Base-by-base conservation (phyloP, 2,797 vertebrate genomes). In the Peromyscus melanophrys region DNA sequence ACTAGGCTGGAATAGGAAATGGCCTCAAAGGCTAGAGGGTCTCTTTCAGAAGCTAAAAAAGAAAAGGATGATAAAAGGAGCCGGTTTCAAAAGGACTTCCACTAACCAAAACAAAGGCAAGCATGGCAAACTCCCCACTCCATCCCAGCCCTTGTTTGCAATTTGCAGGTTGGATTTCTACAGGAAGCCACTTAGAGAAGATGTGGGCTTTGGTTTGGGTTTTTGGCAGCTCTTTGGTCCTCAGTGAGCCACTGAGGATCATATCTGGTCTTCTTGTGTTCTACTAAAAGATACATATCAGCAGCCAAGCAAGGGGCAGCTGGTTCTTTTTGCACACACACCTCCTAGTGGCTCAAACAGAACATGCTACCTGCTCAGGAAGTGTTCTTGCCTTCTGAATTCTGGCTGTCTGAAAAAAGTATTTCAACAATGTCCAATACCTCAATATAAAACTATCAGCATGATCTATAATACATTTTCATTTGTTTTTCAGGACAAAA, bases 41-140 rank as follows among this genome's bases (percentile, higher is more conserved):
- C 94, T 97, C 82, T 95, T 96, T 86, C 61, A 90, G 94, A 88
- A 92, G 90, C 57, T 85, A 46, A 37, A 46, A 96, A 71, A 91
- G 90, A 65, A 95, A 96, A 78, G 16, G 55, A 91, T 76, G 69
- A 92, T 43, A 91, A 97, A 95, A 95, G 21, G 23, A 93, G 57
- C 16, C 29, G 37, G 34, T 87, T 94, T 92, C 67, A 55, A 40
- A 65, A 89, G 61, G 46, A 52, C 59, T 77, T 73, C 90, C 85
- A 80, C 71, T 61, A 94, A 63, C 6, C n/a, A 80, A 93, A 92
- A 92, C 82, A 93, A 96, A 13, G 13, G 40, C 31, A 11, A n/a
- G 46, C 57, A 25, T 83, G 27, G 46, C 34, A 57, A 49, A 43
- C 25, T 13, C 71, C 13, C 52, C 25, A 76, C 43, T 10, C 80